Conservation (phyloP, 2,888 invertebrate species). For the Tetranychus truncatus region DNA sequence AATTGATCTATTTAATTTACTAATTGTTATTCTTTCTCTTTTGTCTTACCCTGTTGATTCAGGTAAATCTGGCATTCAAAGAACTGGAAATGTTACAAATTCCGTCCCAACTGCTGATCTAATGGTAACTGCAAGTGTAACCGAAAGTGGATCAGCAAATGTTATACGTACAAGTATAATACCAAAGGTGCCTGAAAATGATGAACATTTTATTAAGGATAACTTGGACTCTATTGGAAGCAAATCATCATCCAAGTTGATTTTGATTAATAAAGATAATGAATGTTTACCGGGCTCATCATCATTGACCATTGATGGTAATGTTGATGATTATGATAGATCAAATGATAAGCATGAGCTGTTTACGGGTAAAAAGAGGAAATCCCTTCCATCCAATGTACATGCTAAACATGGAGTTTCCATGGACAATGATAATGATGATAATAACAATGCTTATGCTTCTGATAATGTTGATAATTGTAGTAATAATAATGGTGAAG, state of each 20-base stretch:
- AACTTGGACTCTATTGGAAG: no score
- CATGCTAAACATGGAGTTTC: no score
- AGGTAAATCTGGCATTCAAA: background rate
- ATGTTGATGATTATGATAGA: background rate
- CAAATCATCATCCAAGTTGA: background rate
- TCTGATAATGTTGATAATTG: no score
- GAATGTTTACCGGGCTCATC: background rate
- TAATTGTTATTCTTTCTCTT: background rate
- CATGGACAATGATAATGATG: no score
- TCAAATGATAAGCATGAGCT: background rate
- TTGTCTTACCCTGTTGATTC: background rate
- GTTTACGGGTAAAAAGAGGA: background rate
- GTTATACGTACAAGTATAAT: background rate
- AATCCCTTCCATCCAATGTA: background rate
- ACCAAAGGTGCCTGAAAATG: background rate
- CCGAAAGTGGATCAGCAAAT: background rate
- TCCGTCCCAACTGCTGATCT: background rate
- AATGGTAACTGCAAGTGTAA: background rate
- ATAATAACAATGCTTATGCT: no score
- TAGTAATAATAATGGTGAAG: no score
- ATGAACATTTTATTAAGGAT: background rate
- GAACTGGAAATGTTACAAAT: background rate
- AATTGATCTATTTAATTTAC: background rate
- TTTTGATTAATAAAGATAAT: background rate
- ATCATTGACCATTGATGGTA: background rate